Base-by-base conservation (phyloP, 2,797 vertebrate species). In the Poeciliopsis presidionis region DNA sequence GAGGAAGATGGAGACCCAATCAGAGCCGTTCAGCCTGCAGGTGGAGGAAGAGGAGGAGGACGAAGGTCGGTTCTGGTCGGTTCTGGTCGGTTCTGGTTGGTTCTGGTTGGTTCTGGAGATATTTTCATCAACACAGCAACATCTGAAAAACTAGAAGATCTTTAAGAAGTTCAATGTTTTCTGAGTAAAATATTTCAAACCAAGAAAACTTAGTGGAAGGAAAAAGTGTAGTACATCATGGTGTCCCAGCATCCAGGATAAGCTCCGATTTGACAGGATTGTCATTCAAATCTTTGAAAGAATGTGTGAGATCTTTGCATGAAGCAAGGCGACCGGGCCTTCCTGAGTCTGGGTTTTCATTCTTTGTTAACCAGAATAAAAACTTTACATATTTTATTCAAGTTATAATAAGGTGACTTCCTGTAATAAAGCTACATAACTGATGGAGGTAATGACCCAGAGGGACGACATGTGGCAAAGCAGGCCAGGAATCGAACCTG, bases 1-100 rank as follows among this genome's bases (percentile, higher is more conserved):
- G 36, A 2, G 0, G 0, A 0, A 0, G 0, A 0, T 0, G 0
- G 7, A 0, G 0, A 16, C 22, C 0, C 0, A 0, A 0, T 90
- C 87, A 0, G 2, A 0, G 0, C 70, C 47, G 3, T 41, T 30
- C 16, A 11, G 7, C 4, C 74, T 91, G 63, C 22, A 12, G 0
- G 75, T 90, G 80, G 3, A 83, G 75, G 70, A 14, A 16, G 36
- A 39, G 79, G 2, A 83, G 72, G 36, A 55, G 3, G 41, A 43
- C 8, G 41, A 43, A 9, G 74, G 49, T 51, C 1, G 49, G 49
- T 51, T 51, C 47, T 49, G 47, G 36, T 36, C 33, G 33, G 33
- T 33, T 36, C 36, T 36, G 36, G 47, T 51, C 0, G 47, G 47
- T 51, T 51, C 47, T 51, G 49, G 49, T 51, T 16, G 46, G 46